Conservation (phyloP, 1,140 invertebrate species). For the Sesamia nonagrioides region DNA sequence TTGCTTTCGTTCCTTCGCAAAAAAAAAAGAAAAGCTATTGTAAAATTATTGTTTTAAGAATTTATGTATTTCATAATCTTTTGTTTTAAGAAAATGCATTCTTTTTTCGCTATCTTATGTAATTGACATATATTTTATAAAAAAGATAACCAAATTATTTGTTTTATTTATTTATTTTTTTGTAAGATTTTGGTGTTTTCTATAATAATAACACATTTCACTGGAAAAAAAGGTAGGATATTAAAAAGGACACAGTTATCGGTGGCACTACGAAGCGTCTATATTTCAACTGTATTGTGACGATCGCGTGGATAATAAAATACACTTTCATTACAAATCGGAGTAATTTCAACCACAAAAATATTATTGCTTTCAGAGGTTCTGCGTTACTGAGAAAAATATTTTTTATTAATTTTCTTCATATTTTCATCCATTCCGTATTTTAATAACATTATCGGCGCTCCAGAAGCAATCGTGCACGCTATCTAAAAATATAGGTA, state of each 20-base stretch:
- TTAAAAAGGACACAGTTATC: slow-evolving; percentile 69
- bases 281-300: slow-evolving; percentile 75
- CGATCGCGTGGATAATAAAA: slow-evolving; percentile 83
- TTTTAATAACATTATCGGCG: slow-evolving; percentile 67
- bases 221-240: slow-evolving; percentile 21
- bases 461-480: slow-evolving; percentile 82
- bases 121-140: slow-evolving; percentile 47
- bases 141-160: slow-evolving; percentile 36
- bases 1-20: slow-evolving; percentile 35
- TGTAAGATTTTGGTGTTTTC: slow-evolving; percentile 3
- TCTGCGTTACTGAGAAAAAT: slow-evolving; percentile 82
- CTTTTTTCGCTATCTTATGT: slow-evolving; percentile 30
- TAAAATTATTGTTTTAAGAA: slow-evolving; percentile 6
- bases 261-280: slow-evolving; percentile 81
- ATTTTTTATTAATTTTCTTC: slow-evolving; percentile 65
- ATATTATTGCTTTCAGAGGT: slow-evolving; percentile 86
- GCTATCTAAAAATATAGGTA: slow-evolving; percentile 84
- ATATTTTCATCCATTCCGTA: slow-evolving; percentile 58
- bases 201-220: not conserved
- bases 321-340: slow-evolving; percentile 81
- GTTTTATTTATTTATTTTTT: slow-evolving; percentile 1
- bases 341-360: slow-evolving; percentile 83
- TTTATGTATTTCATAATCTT: not conserved
- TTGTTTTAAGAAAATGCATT: slow-evolving; percentile 27
- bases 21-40: not conserved